Conservation (phyloP, 2,797 vertebrate genomes). For the Gymnoscopelus braueri region DNA sequence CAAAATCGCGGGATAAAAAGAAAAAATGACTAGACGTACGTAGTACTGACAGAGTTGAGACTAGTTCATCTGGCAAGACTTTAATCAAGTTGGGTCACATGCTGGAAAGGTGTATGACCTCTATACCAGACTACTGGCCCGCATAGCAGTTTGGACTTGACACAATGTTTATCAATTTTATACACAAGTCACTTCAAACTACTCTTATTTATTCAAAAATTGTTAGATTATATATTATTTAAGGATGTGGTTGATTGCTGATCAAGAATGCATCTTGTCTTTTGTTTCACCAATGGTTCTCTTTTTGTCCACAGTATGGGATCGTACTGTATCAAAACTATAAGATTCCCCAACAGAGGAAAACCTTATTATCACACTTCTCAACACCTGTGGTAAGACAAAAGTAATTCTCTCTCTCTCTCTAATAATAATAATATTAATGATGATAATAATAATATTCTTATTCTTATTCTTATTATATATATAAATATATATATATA, state of each 20-base stretch:
- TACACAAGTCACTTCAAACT: neutral
- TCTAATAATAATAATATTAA: too few relatives aligned
- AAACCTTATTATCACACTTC: conserved; percentile 88
- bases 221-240: neutral
- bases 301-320: conserved; percentile 86
- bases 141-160: neutral
- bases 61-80: neutral
- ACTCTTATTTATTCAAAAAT: too few relatives aligned
- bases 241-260: neutral
- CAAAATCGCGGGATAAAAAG: too few relatives aligned
- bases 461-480: too few relatives aligned
- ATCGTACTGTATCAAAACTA: conserved; percentile 97
- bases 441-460: too few relatives aligned
- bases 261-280: neutral
- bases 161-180: too few relatives aligned
- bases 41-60: neutral
- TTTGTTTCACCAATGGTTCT: conserved; percentile 22
- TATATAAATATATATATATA: too few relatives aligned
- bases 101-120: neutral
- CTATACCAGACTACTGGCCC: neutral
- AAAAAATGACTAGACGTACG: too few relatives aligned
- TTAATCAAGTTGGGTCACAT: neutral
- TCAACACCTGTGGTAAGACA: conserved; percentile 89
- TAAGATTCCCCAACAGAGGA: conserved; percentile 93
- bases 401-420: too few relatives aligned